phyloP scores from a whole-genome alignment of 2,113 vertebrate species.

The Protomyctophum bolini region DNA sequence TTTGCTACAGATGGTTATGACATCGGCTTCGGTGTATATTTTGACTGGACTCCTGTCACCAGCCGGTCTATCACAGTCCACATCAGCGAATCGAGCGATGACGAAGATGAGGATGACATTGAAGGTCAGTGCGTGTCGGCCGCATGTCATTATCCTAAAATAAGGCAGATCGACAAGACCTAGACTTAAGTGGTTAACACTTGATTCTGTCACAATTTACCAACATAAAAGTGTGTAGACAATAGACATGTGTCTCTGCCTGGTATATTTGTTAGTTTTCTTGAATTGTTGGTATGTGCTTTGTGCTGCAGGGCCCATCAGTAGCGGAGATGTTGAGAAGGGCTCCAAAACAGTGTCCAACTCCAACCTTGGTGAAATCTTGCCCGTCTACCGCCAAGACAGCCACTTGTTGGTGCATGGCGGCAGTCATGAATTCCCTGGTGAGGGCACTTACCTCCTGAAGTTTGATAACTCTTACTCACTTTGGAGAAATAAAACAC shows the following conservation, averaged over 20 bases:
- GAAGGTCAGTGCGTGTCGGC: conserved; percentile 80
- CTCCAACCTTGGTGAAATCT: conserved; percentile 88
- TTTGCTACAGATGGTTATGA: conserved; percentile 96
- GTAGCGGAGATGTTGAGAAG: conserved; percentile 90
- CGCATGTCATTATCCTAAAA: too few species aligned
- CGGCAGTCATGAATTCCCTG: conserved; percentile 94
- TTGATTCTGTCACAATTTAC: background rate
- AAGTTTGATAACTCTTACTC: conserved; percentile 99
- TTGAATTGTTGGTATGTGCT: conserved; percentile 34
- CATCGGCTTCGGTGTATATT: conserved; percentile 97
- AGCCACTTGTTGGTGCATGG: conserved; percentile 90
- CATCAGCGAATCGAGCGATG: conserved; percentile 97
- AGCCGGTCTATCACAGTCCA: conserved; percentile 94
- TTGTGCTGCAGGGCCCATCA: conserved; percentile 79
- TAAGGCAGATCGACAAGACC: too few species aligned
- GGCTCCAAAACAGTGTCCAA: conserved; percentile 85
- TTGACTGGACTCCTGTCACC: conserved; percentile 94
- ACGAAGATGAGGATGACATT: conserved; percentile 93
- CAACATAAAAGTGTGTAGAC: background rate
- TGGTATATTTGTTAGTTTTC: background rate
- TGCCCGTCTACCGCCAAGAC: conserved; percentile 93
- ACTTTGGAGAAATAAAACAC: conserved; percentile 95
- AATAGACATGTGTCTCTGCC: conserved; percentile 6
- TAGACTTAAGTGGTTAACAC: background rate
- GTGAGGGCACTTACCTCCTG: conserved; percentile 94